Evolutionary conservation across 2,797 vertebrate species (phyloP), one percentile per base, ranked within the genome.

Genomic region (Perodicticus potto): DNA sequence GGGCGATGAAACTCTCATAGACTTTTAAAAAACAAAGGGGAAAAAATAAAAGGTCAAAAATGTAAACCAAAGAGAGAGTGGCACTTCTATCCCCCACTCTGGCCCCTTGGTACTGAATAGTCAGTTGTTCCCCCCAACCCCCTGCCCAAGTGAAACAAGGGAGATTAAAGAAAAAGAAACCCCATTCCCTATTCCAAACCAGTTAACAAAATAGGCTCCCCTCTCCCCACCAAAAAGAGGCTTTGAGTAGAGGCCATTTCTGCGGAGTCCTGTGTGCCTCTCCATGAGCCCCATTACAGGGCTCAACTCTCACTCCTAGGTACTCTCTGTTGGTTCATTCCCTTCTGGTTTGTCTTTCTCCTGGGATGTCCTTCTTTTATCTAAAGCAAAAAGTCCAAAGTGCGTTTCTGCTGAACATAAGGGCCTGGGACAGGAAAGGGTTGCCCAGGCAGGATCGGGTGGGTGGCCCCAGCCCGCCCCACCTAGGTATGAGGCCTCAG

Each of bases 401-500:
- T 98, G 98, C 98, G 74, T 97, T 97, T 95, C 96, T 96, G 97
- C 96, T 95, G 96, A 97, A 94, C 90, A 85, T 94, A 93, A 95
- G 93, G 86, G 96, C 96, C 96, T 92, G 72, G 91, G 91, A 63
- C 91, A 89, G 86, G 70, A 96, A 96, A 93, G 78, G 77, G 91
- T 73, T 94, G 93, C 88, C 96, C 95, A 97, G 97, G 96, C 97
- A 97, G 95, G 95, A 94, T 81, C 0, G 43, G 70, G 78, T 53
- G 92, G 82, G 96, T 74, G 93, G 94, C 80, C 81, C 86, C 23
- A 95, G 96, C 97, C 94, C 67, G 20, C 73, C 95, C 97, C 63
- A 95, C 55, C 22, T 65, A 61, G 32, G 74, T 43, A 2, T 16
- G 55, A 95, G 83, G 97, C 94, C 99, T 99, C 99, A 99, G 89